Percentiles rank a stretch among this genome's conserved stretches.
These are phyloP conservation scores for Zoanthus solanderi DNA, from an alignment of 92 coral and sea anemone genomes.

Conservation along the genomic window DNA sequence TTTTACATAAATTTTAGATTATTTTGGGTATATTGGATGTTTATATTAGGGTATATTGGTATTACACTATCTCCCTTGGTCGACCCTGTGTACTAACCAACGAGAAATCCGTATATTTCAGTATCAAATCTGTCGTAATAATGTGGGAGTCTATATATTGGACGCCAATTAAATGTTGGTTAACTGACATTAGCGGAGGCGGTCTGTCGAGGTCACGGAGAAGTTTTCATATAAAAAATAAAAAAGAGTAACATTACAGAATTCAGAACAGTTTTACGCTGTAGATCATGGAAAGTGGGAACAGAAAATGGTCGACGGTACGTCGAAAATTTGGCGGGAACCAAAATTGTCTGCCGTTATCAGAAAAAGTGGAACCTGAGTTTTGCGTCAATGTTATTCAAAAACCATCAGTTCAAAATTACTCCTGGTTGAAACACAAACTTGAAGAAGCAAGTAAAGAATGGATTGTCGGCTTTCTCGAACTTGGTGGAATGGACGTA, in stretches of 20 bases:
- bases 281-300: constrained; percentile 3
- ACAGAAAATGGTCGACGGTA: constrained; percentile 65
- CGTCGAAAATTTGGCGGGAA: constrained; percentile 40
- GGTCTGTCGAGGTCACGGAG: background rate
- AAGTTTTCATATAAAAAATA: background rate
- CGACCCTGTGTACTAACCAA: no score
- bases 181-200: no score
- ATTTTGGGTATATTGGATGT: no score
- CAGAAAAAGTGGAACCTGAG: constrained; percentile 63
- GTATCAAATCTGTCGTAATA: no score
- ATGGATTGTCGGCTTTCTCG: constrained; percentile 80
- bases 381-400: constrained; percentile 72
- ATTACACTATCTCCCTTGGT: no score
- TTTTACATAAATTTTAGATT: no score
- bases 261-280: background rate
- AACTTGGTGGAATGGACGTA: constrained; percentile 79
- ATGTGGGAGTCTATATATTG: no score
- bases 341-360: constrained; percentile 22
- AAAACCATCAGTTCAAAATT: constrained; percentile 78
- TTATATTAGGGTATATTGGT: no score
- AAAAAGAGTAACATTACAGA: background rate
- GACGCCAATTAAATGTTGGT: no score
- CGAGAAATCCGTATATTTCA: no score
- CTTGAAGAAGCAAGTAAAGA: constrained; percentile 65
- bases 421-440: constrained; percentile 70